Evolutionary conservation across 64 coral and sea anemone genomes (phyloP), one percentile per base, ranked within the genome.

Genomic region (Montipora sp.): DNA sequence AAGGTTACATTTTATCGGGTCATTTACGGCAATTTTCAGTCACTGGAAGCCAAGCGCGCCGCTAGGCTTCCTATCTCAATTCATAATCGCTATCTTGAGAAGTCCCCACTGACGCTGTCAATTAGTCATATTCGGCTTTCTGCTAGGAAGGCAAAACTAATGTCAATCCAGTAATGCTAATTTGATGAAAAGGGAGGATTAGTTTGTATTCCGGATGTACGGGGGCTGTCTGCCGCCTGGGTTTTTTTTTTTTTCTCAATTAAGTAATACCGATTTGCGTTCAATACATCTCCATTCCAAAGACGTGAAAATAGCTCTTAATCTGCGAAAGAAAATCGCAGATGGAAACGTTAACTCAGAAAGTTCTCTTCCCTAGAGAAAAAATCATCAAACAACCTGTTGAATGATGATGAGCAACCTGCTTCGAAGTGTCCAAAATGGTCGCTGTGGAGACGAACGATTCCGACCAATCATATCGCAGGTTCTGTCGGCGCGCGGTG

Each of bases 371-470:
- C 84, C 59, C 61, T 51, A 93, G 47, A 48, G 74, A 73, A 93
- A 87, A 48, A 80, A 11, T 50, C 11, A 78, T 4, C 44, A 48
- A 87, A 79, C 95, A 97, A 97, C 95, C 95, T 97, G 95, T 97
- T 97, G 95, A 97, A 78, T 92, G 79, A 21, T 14, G 53, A 57
- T 11, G 80, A 70, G n/a, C 88, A 97, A 97, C 95, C 95, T 94
- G 92, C 79, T 79, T 94, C 19, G 66, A 75, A 78, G 81, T 48
- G 80, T 44, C 74, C 68, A 87, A 81, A 94, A 88, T 92, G 70
- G 93, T 97, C 78, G 90, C 95, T 94, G 80, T 97, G 95, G 95
- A 83, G 82, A 97, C 92, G 58, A 71, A 18, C 75, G 75, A 18
- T 76, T 51, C 71, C 77, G 75, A 59, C 95, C 95, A 97, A 97